Base-by-base conservation (phyloP, 1,140 invertebrate genomes). In the Camponotus vicinus region DNA sequence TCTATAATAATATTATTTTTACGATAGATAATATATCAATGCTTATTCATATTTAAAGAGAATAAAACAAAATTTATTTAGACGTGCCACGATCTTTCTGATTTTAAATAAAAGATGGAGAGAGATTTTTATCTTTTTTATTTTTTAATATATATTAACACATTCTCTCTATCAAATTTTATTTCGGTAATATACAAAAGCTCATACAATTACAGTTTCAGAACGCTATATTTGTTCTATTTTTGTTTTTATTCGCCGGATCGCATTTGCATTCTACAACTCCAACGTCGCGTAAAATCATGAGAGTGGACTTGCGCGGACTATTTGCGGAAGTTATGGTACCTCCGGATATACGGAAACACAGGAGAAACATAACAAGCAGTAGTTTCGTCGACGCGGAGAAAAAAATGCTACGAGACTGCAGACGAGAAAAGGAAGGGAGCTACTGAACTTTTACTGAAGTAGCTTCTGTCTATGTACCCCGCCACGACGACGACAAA, bases 301-400 rank as follows among this genome's bases (percentile, higher is more conserved):
- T 73, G 37, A 80, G 64, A 82, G 52, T 61, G 55, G 55, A 83
- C 55, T 83, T 83, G 79, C 40, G 40, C 27, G 40, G 70, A 61
- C 40, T 75, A 83, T 83, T 83, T 61, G 40, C 40, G 79, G 32
- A 75, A 83, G 69, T 75, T 64, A 83, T 52, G 69, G 73, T 75
- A 55, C 55, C 40, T 52, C 52, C 52, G 69, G 67, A 82, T 82
- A 59, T 82, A 59, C 64, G 66, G 18, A 59, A 71, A 82, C 67
- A 57, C 40, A 18, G 27, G 79, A 73, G 69, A 73, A 83, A 83
- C 69, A 45, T 83, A 83, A 83, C 79, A 83, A 83, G 79, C 55
- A 45, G 69, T 61, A 83, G 79, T 83, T 73, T 75, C 15, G 69
- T 73, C 69, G 40, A 75, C 79, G 42, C 57, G 69, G 18, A 61